Percentiles rank a stretch among this genome's conserved stretches.
These are phyloP conservation scores for Merluccius polli DNA, from an alignment of 2,797 vertebrate genomes.

Conservation along the genomic window DNA sequence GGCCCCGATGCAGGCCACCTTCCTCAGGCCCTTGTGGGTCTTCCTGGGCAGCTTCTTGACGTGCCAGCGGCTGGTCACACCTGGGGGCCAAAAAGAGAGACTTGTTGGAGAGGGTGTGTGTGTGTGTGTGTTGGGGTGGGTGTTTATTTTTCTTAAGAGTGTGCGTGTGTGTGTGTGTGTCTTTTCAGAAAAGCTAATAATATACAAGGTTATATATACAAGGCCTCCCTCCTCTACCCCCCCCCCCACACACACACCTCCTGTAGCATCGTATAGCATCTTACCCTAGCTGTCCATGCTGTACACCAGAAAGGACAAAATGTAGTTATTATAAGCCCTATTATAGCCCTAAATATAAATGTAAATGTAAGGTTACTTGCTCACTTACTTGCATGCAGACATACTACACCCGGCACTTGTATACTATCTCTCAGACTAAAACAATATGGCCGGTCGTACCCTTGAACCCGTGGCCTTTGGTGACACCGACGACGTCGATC, in stretches of 20 bases:
- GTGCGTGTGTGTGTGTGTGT: neutral
- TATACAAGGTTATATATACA: too few species aligned
- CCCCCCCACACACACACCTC: too few species aligned
- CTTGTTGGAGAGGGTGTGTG: neutral
- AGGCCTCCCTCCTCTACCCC: too few species aligned
- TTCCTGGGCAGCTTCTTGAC: slow-evolving; percentile 93
- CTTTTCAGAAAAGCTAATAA: neutral
- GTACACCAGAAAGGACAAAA: too few species aligned
- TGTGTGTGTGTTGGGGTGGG: neutral
- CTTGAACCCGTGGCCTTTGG: slow-evolving; percentile 89
- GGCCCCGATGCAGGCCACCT: slow-evolving; percentile 94
- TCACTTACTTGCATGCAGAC: too few species aligned
- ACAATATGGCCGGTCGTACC: slow-evolving; percentile 60
- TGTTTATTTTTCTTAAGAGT: neutral
- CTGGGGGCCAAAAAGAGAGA: slow-evolving; percentile 52
- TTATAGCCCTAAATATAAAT: too few species aligned
- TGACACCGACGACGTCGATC: slow-evolving; percentile 91
- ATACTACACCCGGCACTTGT: neutral
- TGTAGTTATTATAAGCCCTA: too few species aligned
- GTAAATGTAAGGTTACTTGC: neutral
- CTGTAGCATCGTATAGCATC: too few species aligned
- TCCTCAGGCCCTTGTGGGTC: slow-evolving; percentile 93
- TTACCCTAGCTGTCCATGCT: too few species aligned
- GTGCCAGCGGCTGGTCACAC: slow-evolving; percentile 90
- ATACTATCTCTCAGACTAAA: neutral